Base-by-base conservation (phyloP, 2,797 vertebrate genomes). In the Myotis myotis region DNA sequence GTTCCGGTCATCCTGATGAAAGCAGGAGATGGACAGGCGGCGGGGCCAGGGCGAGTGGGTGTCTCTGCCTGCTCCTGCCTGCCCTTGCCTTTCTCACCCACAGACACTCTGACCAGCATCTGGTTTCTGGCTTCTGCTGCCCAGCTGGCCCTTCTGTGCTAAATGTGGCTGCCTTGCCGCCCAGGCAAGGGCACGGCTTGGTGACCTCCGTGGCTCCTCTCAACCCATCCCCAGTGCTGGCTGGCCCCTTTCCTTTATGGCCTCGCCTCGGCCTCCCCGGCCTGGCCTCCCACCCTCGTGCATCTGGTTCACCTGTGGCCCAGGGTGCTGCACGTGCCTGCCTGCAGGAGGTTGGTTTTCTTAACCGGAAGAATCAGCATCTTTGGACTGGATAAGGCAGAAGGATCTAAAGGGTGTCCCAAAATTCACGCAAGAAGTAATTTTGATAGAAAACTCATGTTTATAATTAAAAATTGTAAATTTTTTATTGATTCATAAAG, bases 121-220 rank as follows among this genome's bases (percentile, higher is more conserved):
- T 8, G 6, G 9, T 28, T 2, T 53, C 74, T 60, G 12, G 49
- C 20, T 53, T 38, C 33, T 47, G 49, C 25, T 17, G 36, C 44
- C 60, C 28, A 5, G 3, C 3, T 4, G 55, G 38, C 12, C 9
- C 53, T 62, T 62, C 68, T 28, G 2, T 38, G 30, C 30, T 53
- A 6, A 44, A 2, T 0, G 0, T 19, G 68, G n/a, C 2, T 11
- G 41, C 49, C 20, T 17, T 12, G 22, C 38, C 13, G 2, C 23
- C 28, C 22, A 19, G 71, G 51, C 4, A 12, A 19, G 76, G 47
- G 7, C 12, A 6, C 8, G 9, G 28, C 12, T 22, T 8, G 13
- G 8, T 25, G 22, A 9, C 53, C 57, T 74, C 20, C 22, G 7
- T 7, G 12, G 3, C 23, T 51, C 30, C 60, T 57, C 25, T 82